Conservation (phyloP, 2,888 invertebrate species). For the Ochropacha duplaris region DNA sequence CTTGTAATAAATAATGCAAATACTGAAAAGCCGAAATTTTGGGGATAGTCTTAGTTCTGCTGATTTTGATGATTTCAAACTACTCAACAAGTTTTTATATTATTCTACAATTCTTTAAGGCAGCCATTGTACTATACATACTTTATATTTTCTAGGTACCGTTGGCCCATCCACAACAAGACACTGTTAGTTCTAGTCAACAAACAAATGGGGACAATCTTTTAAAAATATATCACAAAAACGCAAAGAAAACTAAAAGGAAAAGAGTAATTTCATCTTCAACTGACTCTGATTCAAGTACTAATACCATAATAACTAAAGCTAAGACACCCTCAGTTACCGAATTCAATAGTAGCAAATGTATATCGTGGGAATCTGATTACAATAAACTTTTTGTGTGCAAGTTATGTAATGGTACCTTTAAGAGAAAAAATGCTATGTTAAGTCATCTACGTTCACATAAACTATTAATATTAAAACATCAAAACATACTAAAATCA, state of each 20-base stretch:
- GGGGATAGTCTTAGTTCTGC: too few species aligned
- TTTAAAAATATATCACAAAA: background rate
- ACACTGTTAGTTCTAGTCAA: slow-evolving; percentile 37
- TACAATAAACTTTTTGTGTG: slow-evolving; percentile 21
- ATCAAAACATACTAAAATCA: slow-evolving; percentile 37
- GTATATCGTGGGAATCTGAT: slow-evolving; percentile 11
- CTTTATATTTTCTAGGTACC: background rate
- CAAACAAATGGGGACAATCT: slow-evolving; percentile 9
- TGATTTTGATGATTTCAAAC: too few species aligned
- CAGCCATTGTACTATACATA: background rate
- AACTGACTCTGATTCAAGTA: slow-evolving; percentile 6
- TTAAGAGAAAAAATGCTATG: slow-evolving; percentile 22
- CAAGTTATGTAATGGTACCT: slow-evolving; percentile 20
- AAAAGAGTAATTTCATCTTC: slow-evolving; percentile 11
- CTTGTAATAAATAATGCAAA: too few species aligned
- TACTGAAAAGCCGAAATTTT: too few species aligned
- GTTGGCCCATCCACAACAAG: slow-evolving; percentile 26
- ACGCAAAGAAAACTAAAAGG: slow-evolving; percentile 3
- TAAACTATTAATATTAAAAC: slow-evolving; percentile 28
- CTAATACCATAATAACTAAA: background rate
- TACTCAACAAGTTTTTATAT: too few species aligned
- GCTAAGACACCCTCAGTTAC: background rate
- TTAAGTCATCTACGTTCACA: slow-evolving; percentile 34
- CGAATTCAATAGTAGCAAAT: background rate
- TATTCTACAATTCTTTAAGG: too few species aligned